phyloP scores from a whole-genome alignment of 2,113 vertebrate genomes.

The Hypocryptadius cinnamomeus region DNA sequence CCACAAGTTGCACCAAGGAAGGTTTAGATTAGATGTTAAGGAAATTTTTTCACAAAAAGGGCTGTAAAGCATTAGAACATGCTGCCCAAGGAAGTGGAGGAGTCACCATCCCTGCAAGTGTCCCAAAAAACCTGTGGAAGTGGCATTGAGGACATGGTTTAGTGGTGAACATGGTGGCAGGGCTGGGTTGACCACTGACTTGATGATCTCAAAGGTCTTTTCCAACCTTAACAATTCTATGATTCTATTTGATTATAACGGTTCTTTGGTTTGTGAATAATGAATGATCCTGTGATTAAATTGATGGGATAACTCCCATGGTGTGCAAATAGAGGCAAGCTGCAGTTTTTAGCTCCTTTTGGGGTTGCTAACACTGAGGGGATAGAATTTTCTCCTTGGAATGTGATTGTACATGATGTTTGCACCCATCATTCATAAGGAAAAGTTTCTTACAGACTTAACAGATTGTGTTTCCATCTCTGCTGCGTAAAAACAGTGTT shows the following conservation, averaged over 20 bases:
- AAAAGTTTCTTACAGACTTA: conserved; percentile 32
- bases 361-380: background rate
- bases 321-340: background rate
- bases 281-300: background rate
- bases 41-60: background rate
- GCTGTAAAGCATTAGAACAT: background rate
- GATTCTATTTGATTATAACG: background rate
- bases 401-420: background rate
- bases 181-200: background rate
- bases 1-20: background rate
- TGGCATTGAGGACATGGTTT: background rate
- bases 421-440: conserved; percentile 10
- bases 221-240: background rate
- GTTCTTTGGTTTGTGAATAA: background rate
- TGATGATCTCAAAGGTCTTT: background rate
- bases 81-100: background rate
- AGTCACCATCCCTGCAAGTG: background rate
- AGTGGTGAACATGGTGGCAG: background rate
- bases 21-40: background rate
- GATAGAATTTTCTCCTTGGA: background rate
- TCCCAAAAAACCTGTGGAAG: background rate
- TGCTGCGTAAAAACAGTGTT: conserved; percentile 1
- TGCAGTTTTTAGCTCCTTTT: background rate
- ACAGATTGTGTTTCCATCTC: conserved; percentile 58
- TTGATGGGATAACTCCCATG: background rate